These are phyloP conservation scores for Xenops minutus DNA, from an alignment of 2,797 vertebrate species.

Conservation along the genomic window DNA sequence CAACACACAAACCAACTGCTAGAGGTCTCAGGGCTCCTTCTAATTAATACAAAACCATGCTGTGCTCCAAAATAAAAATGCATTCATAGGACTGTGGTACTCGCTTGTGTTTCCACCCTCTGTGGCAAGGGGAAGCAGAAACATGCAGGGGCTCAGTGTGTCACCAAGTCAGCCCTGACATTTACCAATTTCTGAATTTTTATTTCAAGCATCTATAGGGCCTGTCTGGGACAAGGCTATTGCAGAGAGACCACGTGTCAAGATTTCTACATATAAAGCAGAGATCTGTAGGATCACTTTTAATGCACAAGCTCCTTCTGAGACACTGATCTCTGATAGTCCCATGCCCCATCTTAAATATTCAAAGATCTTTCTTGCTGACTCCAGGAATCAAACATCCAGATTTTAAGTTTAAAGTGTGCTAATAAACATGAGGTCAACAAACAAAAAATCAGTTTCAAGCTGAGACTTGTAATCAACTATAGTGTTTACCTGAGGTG, in stretches of 20 bases:
- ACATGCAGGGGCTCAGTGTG: rapidly evolving
- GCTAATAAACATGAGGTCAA: background rate
- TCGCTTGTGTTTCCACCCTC: background rate
- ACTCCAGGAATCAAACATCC: background rate
- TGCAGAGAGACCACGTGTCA: background rate
- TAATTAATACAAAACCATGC: background rate
- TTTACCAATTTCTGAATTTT: background rate
- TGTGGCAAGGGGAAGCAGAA: background rate
- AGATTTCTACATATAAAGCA: background rate
- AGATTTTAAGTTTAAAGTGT: background rate
- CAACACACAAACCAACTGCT: background rate
- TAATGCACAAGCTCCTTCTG: background rate
- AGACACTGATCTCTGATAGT: background rate
- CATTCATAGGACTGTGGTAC: background rate
- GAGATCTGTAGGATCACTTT: background rate
- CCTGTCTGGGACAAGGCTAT: background rate
- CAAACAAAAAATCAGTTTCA: background rate
- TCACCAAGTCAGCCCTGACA: background rate
- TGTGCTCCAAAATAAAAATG: background rate
- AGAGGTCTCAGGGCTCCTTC: background rate
- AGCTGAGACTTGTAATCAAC: background rate
- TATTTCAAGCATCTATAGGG: background rate
- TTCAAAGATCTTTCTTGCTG: background rate
- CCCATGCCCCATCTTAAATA: background rate
- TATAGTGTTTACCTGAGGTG: background rate